A percentile compares a stretch with the other conserved stretches of the same genome.
These are phyloP conservation scores for Struthidea cinerea DNA, from an alignment of 2,113 vertebrate species.

Conservation along the genomic window DNA sequence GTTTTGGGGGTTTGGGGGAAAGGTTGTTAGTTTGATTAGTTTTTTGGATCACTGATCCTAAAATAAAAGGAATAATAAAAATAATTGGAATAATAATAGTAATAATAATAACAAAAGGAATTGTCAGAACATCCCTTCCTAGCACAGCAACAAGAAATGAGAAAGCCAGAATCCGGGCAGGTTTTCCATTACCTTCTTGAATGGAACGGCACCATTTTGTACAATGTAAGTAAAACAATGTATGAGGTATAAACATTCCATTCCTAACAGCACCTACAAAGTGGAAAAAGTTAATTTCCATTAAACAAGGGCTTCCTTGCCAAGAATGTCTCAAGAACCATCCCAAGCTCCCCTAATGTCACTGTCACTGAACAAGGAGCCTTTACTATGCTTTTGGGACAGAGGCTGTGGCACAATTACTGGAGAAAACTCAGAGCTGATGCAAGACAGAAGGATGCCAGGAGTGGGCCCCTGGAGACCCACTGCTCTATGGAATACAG, in stretches of 20 bases:
- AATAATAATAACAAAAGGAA: background rate
- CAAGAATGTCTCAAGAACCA: background rate
- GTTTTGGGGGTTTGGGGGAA: background rate
- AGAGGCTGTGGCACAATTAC: background rate
- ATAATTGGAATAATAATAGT: background rate
- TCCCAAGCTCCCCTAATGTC: background rate
- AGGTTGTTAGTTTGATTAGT: rapidly evolving
- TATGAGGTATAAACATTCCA: background rate
- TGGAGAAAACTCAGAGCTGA: background rate
- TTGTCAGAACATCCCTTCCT: background rate
- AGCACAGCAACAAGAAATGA: background rate
- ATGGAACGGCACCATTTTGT: background rate
- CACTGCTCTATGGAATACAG: background rate
- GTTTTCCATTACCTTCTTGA: background rate
- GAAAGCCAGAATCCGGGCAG: background rate
- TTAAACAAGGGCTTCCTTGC: background rate
- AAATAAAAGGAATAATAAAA: background rate
- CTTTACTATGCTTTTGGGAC: background rate
- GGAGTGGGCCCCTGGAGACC: background rate
- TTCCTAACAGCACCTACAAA: background rate
- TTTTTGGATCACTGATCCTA: background rate
- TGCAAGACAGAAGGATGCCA: background rate
- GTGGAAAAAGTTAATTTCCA: background rate
- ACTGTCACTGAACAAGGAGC: background rate
- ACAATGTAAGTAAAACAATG: background rate